A percentile compares a stretch with the other conserved stretches of the same genome.
Conservation (phyloP, 2,888 invertebrate species). For the Chaetogeoica ovagalla region DNA sequence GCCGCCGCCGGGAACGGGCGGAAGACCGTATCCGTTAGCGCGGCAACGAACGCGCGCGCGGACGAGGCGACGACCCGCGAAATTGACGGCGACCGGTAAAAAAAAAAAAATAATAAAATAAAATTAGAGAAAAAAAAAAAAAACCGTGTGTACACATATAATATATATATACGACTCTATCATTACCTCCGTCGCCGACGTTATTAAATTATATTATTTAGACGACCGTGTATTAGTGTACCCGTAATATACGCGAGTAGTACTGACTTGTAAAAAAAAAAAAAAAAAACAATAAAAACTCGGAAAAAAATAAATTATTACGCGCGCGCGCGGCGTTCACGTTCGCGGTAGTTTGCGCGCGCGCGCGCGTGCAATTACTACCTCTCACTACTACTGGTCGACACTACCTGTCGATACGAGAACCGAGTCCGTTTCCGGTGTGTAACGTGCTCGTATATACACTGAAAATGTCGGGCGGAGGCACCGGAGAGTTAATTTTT, state of each 20-base stretch:
- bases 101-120: not conserved
- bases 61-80: conserved; percentile 26
- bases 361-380: conserved; percentile 15
- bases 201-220: conserved; percentile 37
- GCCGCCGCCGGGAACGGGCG: not conserved
- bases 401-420: not conserved
- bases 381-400: no score
- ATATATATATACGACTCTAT: conserved; percentile 3
- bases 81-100: conserved; percentile 11
- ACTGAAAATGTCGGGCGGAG: no score
- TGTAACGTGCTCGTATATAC: no score
- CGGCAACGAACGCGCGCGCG: not conserved
- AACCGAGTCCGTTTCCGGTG: conserved; percentile 37
- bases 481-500: no score
- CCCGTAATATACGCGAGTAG: not conserved
- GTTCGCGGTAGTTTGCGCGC: no score
- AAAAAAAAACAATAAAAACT: not conserved
- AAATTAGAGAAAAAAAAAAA: no score
- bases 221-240: not conserved
- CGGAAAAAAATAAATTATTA: no score
- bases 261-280: no score
- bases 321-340: no score
- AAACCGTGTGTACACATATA: not conserved
- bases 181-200: conserved; percentile 17
- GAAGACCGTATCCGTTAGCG: not conserved